Evolutionary conservation across 2,797 vertebrate genomes (phyloP).

Genomic region (Enteromius mattozi): DNA sequence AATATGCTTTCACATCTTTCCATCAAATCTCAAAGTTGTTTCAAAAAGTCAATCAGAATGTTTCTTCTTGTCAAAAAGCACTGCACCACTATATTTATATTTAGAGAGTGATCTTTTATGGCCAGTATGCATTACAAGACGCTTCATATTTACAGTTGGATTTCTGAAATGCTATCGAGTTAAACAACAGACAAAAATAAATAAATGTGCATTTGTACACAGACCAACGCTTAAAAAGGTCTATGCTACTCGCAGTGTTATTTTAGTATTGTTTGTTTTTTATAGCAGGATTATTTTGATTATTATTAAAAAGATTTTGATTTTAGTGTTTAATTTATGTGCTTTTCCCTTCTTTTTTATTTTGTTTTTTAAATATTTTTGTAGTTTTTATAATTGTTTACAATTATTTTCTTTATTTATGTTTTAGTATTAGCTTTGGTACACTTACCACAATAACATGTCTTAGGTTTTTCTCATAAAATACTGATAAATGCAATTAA

Average conservation of each 20-base stretch:
- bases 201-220: too few species aligned
- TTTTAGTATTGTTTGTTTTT: not conserved
- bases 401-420: not conserved
- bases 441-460: not conserved
- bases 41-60: not conserved
- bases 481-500: not conserved
- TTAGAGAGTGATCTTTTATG: not conserved
- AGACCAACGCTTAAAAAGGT: not conserved
- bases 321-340: not conserved
- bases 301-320: not conserved
- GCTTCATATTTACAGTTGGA: not conserved
- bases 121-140: not conserved
- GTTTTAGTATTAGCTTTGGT: not conserved
- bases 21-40: slow-evolving; percentile 2
- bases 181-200: not conserved
- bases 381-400: not conserved
- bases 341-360: not conserved
- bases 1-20: not conserved
- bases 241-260: not conserved
- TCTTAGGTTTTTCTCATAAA: not conserved
- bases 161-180: not conserved
- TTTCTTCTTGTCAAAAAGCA: not conserved
- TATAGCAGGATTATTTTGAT: not conserved
- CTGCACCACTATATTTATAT: not conserved
- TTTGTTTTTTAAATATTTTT: not conserved